Evolutionary conservation across 2,888 invertebrate species (phyloP), one percentile per base, ranked within the genome.

Genomic region (Polydrusus tereticollis): DNA sequence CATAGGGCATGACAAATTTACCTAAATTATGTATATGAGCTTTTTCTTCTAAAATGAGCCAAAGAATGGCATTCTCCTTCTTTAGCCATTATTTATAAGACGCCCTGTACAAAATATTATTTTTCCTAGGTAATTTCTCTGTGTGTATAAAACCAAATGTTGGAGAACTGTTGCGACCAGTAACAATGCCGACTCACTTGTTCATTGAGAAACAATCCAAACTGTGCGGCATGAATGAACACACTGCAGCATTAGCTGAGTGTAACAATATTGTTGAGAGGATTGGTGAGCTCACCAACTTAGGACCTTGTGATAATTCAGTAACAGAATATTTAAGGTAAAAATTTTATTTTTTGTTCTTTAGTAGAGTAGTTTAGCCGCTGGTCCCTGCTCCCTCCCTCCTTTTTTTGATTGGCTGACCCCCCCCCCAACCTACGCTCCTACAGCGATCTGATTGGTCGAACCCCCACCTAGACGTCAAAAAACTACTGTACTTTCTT

Each of bases 141-240:
- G 88, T 92, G 21, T 88, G 87, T 1, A 86, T 98, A 59, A 93
- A 93, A 78, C 93, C 96, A 6, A 92, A 93, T 0, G 91, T 97
- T 55, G 98, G 98, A 0, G 98, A 98, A 85, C 87, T 97, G 75
- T 85, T 98, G 82, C 90, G 94, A 69, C 93, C 97, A 0, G 91
- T 96, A 59, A 88, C 89, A 20, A 92, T 97, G 87, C 88, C 91
- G 0, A 92, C 92, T 77, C 81, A 87, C 10, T 88, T 90, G 69
- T 98, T 96, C 86, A 86, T 88, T 73, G 82, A 88, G 10, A 92
- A 95, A 84, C 93, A 94, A 79, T 89, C 89, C 72, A 93, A 92
- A 84, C 86, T 98, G 57, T 89, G 94, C 73, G 98, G 98, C n/a
- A 97, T 98, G 97, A 96, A 95, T 78, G 95, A 95, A 83, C 91